A percentile compares a stretch with the other conserved stretches of the same genome.
Conservation (phyloP, 2,888 invertebrate species). For the Troides aeacus region DNA sequence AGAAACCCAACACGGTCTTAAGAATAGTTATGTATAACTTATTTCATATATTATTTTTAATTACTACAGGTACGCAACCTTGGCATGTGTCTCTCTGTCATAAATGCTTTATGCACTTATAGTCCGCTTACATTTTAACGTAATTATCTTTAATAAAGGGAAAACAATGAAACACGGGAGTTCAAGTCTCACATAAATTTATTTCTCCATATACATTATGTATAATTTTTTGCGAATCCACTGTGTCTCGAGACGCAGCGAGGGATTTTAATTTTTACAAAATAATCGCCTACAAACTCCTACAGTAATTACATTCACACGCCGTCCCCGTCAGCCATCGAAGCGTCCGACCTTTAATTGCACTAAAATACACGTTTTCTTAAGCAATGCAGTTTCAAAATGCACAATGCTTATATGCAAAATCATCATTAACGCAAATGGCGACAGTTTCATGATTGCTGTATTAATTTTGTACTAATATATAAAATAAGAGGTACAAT, state of each 20-base stretch:
- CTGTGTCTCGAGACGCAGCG: conserved; percentile 76
- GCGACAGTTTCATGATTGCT: conserved; percentile 26
- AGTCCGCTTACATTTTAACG: too few relatives aligned
- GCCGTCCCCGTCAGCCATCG: conserved; percentile 54
- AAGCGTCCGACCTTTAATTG: conserved; percentile 66
- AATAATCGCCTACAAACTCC: conserved; percentile 72
- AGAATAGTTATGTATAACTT: too few relatives aligned
- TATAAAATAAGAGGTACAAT: conserved; percentile 32
- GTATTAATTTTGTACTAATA: conserved; percentile 34
- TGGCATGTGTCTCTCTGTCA: background rate
- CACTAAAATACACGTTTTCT: conserved; percentile 54
- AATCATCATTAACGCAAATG: conserved; percentile 19
- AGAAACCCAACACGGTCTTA: too few relatives aligned
- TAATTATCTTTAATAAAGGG: background rate
- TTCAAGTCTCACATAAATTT: conserved; percentile 78
- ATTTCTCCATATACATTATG: conserved; percentile 80
- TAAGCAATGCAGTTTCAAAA: conserved; percentile 40
- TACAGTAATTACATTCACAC: conserved; percentile 66
- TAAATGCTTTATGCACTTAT: background rate
- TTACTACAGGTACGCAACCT: background rate
- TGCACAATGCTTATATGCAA: conserved; percentile 14
- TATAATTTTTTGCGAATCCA: conserved; percentile 78
- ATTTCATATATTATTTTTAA: too few relatives aligned
- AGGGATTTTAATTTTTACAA: conserved; percentile 66
- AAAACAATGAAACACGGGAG: conserved; percentile 37